Evolutionary conservation across 2,888 invertebrate genomes (phyloP), one percentile per base, ranked within the genome.

Genomic region (Dromius quadrimaculatus): DNA sequence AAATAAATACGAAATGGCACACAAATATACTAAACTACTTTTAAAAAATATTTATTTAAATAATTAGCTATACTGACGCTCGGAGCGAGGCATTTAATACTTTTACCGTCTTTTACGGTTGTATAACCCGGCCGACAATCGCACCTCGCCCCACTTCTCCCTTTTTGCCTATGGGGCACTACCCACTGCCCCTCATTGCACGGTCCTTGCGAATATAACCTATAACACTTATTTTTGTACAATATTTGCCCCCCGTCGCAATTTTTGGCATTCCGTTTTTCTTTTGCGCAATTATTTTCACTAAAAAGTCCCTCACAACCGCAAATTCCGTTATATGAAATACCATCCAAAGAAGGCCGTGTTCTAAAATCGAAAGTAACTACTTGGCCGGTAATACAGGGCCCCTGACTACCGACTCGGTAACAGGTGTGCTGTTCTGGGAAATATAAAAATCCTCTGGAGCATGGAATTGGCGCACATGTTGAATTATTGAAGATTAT

Each of bases 311-410:
- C 20, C 63, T 36, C 22, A 64, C 94, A 94, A 5, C 90, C 90
- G 76, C 94, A 94, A 54, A 92, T 87, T 0, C 94, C 94, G 75
- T 92, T 92, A 80, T 92, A 93, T 50, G 92, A 92, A 45, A 93
- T 87, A 0, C 93, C 94, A 76, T 93, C 93, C 1, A 93, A 78
- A 0, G 92, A 92, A 0, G 92, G 92, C 1, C 92, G 83, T 0
- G 91, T 89, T 15, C 89, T 90, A 77, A 92, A 91, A 82, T 94
- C 94, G 79, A 92, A 94, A 0, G 93, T 88, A 1, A 94, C 90
- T 5, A 93, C 87, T 78, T 91, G 89, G 0, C 91, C 89, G 3
- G 83, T 80, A 0, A 87, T 84, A 75, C 94, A 94, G 0, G 94
- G 93, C 20, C 92, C 94, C 22, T 70, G 70, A 0, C 90, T 86